Conservation (phyloP, 2,797 vertebrate species). For the Acanthopagrus latus region DNA sequence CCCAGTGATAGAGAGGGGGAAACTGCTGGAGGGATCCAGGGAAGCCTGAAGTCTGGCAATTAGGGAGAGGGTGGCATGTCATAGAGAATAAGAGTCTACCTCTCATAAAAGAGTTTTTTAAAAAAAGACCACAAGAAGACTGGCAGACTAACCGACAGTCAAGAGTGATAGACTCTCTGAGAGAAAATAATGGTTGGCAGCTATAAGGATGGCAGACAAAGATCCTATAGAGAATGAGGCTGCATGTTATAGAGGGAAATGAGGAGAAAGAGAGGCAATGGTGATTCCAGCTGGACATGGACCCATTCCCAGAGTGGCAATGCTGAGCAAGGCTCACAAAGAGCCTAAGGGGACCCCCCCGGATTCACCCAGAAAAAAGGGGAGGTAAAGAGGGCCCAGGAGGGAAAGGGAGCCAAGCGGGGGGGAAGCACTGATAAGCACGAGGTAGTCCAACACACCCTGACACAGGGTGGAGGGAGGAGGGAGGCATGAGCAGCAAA, state of each 20-base stretch:
- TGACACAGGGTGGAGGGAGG: conserved; percentile 34
- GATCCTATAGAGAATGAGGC: conserved; percentile 60
- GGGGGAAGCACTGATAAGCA: conserved; percentile 71
- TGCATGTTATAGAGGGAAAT: conserved; percentile 47
- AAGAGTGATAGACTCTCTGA: conserved; percentile 50
- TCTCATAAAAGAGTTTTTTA: conserved; percentile 4
- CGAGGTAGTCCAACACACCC: conserved; percentile 59
- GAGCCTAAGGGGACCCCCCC: conserved; percentile 61
- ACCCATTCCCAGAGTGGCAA: conserved; percentile 71
- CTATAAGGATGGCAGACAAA: conserved; percentile 63
- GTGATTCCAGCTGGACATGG: conserved; percentile 71
- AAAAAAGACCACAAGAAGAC: conserved; percentile 22
- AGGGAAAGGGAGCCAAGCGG: conserved; percentile 48
- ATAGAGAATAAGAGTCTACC: conserved; percentile 16
- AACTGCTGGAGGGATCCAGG: conserved; percentile 18
- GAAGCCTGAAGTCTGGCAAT: conserved; percentile 25
- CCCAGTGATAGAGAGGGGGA: conserved; percentile 9
- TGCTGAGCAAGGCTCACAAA: conserved; percentile 66
- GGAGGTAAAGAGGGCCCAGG: conserved; percentile 62
- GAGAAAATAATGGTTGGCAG: conserved; percentile 64
- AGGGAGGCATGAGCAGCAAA: conserved; percentile 39
- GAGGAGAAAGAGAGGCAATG: conserved; percentile 34
- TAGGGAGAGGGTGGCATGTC: conserved; percentile 35
- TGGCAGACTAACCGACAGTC: conserved; percentile 38
- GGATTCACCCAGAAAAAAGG: conserved; percentile 55